Evolutionary conservation across 2,113 vertebrate genomes (phyloP).

Genomic region (Todiramphus chloris): DNA sequence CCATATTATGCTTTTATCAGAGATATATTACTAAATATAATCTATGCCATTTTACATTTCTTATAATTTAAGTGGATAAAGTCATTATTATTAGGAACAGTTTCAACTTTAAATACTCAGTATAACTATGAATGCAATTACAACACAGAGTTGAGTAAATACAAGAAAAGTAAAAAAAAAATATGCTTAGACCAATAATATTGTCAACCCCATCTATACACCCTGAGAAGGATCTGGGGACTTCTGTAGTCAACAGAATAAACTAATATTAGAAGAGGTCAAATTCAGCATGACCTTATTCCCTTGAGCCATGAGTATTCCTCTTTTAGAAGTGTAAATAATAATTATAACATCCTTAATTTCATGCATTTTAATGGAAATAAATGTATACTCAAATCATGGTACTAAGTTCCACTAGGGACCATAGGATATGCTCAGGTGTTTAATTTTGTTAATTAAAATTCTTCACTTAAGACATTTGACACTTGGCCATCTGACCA

Average conservation of each 20-base stretch:
- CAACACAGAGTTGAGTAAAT: background rate
- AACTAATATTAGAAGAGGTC: background rate
- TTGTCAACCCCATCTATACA: background rate
- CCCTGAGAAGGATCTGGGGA: accelerated
- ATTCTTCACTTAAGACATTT: background rate
- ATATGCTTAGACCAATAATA: background rate
- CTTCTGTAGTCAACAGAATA: background rate
- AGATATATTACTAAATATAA: background rate
- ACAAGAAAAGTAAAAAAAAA: background rate
- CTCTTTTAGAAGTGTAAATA: background rate
- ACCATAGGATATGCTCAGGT: background rate
- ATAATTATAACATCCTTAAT: background rate
- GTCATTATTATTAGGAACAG: background rate
- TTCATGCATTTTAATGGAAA: background rate
- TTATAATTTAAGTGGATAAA: background rate
- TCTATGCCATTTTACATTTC: background rate
- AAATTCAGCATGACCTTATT: background rate
- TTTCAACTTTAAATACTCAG: background rate
- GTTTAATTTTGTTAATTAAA: background rate
- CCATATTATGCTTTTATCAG: background rate
- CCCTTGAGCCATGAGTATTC: background rate
- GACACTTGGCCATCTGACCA: background rate
- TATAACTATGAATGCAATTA: background rate
- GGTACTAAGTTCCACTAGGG: background rate
- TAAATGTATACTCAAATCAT: background rate